phyloP scores from a whole-genome alignment of 2,888 invertebrate species.

The Ceraclea dissimilis region DNA sequence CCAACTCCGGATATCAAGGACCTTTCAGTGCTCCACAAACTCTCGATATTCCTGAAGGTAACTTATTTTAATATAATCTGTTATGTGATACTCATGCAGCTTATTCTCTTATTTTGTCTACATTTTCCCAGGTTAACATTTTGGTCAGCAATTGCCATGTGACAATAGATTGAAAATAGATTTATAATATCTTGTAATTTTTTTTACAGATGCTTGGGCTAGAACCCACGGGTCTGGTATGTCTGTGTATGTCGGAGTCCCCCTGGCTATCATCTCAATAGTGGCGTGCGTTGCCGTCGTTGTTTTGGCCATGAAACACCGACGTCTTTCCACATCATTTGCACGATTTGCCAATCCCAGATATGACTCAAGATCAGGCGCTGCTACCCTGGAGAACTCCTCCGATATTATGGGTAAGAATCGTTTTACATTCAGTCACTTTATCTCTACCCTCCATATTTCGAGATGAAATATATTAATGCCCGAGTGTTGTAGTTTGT shows the following conservation, averaged over 20 bases:
- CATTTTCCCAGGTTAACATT: no score
- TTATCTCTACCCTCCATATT: no score
- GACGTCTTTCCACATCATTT: constrained; percentile 69
- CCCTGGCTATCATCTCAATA: constrained; percentile 46
- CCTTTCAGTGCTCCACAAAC: constrained; percentile 52
- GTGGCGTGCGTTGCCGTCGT: constrained; percentile 52
- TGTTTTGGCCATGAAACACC: constrained; percentile 58
- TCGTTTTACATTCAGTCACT: no score
- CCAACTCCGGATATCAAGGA: constrained; percentile 55
- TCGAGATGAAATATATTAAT: background rate
- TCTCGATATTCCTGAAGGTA: constrained; percentile 28
- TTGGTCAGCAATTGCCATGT: no score
- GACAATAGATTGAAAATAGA: background rate
- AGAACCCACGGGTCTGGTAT: constrained; percentile 25
- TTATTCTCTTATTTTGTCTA: no score
- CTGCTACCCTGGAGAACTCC: constrained; percentile 71
- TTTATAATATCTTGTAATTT: background rate
- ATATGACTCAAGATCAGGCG: constrained; percentile 80
- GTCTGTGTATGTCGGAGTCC: constrained; percentile 41
- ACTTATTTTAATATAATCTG: background rate
- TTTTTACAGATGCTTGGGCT: constrained; percentile 7
- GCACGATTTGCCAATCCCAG: constrained; percentile 75
- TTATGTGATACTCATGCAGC: background rate
- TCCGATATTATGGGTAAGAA: constrained; percentile 22
- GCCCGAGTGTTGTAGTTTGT: background rate